Base-by-base conservation (phyloP, 2,113 vertebrate genomes). In the Sterrhoptilus dennistouni region DNA sequence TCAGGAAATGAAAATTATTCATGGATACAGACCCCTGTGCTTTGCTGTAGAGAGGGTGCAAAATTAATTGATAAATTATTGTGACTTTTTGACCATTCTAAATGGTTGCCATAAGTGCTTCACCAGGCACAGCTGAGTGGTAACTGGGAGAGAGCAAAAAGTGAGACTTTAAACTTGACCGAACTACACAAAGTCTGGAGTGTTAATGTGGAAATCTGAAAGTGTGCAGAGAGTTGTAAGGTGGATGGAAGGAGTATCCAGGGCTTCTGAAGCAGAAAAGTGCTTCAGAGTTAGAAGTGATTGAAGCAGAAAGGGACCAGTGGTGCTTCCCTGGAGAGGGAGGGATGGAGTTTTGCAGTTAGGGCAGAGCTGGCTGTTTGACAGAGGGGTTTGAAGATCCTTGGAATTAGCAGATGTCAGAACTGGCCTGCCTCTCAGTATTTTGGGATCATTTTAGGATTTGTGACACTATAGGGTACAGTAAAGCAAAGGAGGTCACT, bases 311-410 rank as follows among this genome's bases (percentile, higher is more conserved):
- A 83, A 8, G 54, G 54, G 6, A 14, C 6, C 45, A 21, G 35
- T 49, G 74, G 14, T 49, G 54, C 8, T 36, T 68, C 38, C 38
- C 15, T 60, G 64, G 23, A 69, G 22, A 49, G n/a, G 54, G 44
- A 65, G 24, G 35, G 36, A 22, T 15, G 8, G 50, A 23, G 3
- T 56, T 36, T 2, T 5, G 1, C 0, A 0, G 68, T 36, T 77
- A 75, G 54, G 70, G 35, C 56, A 61, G 42, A 70, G 79, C 36
- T 87, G 68, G 14, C 18, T 49, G 12, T 20, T 84, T 28, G 14
- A n/a, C 33, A 14, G 29, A 19, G 25, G 10, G 15, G 4, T 53
- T 83, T 24, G 12, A 44, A 42, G 31, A 28, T 82, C 86, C 69
- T 59, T 35, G 35, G 33, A 35, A 12, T 21, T 33, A 18, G 42